Evolutionary conservation across 2,797 vertebrate genomes (phyloP).

Genomic region (Peromyscus eremicus): DNA sequence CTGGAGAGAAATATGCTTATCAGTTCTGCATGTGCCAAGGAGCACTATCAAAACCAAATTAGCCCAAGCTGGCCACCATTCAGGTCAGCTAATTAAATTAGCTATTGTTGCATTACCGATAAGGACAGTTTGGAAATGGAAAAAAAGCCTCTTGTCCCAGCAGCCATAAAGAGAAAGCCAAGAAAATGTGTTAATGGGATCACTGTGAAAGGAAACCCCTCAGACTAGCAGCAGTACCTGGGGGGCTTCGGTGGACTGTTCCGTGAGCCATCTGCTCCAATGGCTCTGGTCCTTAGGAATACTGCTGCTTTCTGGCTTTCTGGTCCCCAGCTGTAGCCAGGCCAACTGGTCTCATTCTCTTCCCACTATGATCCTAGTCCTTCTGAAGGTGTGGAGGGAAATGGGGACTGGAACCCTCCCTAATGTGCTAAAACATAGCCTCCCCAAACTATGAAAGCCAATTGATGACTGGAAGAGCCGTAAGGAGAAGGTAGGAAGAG

Average conservation of each 20-base stretch:
- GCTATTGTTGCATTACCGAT: conserved; percentile 84
- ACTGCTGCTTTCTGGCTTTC: not conserved
- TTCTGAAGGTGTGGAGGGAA: not conserved
- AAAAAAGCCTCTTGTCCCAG: conserved; percentile 60
- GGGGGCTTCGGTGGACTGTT: not conserved
- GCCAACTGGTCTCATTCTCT: not conserved
- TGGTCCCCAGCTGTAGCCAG: not conserved
- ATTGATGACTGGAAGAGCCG: not conserved
- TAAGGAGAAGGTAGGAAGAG: accelerated
- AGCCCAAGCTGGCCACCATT: conserved; percentile 82
- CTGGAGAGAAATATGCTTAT: conserved; percentile 80
- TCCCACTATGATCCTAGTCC: too few species aligned
- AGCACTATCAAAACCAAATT: conserved; percentile 81
- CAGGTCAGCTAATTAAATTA: conserved; percentile 85
- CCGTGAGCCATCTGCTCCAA: conserved; percentile 51
- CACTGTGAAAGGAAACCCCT: conserved; percentile 20
- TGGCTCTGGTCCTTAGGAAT: not conserved
- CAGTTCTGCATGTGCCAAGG: conserved; percentile 74
- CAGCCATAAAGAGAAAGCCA: conserved; percentile 64
- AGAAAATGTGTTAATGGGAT: conserved; percentile 68
- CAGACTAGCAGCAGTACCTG: not conserved
- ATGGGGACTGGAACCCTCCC: not conserved
- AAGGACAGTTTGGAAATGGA: conserved; percentile 82
- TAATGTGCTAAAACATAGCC: not conserved
- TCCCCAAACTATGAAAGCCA: not conserved